Conservation (phyloP, 2,888 invertebrate genomes). For the Bimastos eiseni region DNA sequence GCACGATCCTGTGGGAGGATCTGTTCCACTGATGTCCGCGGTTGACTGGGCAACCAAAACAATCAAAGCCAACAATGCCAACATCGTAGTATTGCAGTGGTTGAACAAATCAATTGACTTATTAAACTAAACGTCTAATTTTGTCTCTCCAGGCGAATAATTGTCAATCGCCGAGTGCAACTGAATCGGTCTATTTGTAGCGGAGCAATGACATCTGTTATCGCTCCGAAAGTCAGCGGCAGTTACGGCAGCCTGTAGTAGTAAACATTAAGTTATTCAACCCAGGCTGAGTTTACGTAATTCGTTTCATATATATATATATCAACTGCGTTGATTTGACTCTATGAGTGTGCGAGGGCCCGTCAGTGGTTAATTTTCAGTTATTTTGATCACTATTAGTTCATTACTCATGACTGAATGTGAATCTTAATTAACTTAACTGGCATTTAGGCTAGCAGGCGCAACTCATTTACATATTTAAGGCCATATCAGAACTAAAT, state of each 20-base stretch:
- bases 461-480: not conserved
- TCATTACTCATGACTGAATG: not conserved
- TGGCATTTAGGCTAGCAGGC: not conserved
- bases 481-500: too few species aligned
- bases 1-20: slow-evolving; percentile 27
- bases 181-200: not conserved
- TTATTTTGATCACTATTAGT: not conserved
- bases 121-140: too few species aligned
- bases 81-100: not conserved
- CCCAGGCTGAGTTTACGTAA: not conserved
- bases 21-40: slow-evolving; percentile 31
- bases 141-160: not conserved
- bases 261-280: not conserved
- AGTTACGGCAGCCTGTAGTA: not conserved
- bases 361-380: not conserved
- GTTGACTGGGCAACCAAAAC: not conserved
- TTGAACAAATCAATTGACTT: not conserved
- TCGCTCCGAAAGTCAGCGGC: not conserved
- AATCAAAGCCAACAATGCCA: not conserved
- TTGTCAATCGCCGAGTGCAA: not conserved
- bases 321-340: not conserved
- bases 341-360: not conserved
- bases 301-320: not conserved
- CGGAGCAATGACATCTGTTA: not conserved
- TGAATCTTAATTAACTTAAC: not conserved